Evolutionary conservation across 2,797 vertebrate genomes (phyloP).

Genomic region (Mus caroli): DNA sequence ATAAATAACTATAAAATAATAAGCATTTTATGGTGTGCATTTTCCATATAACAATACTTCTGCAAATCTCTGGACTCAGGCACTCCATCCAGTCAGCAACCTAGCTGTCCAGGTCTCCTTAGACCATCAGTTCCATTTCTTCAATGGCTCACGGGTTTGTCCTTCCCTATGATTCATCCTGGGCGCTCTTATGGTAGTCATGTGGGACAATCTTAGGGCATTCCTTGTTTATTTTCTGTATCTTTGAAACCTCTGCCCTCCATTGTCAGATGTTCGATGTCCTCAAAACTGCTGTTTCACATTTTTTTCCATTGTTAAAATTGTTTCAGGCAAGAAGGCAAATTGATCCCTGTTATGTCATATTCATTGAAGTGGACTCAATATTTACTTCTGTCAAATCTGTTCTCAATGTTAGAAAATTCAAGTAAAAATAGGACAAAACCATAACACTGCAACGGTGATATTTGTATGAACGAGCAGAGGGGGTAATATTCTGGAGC

Average conservation of each 20-base stretch:
- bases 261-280: not conserved
- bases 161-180: not conserved
- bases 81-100: not conserved
- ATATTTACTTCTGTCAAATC: slow-evolving; percentile 62
- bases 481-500: not conserved
- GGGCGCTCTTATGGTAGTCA: not conserved
- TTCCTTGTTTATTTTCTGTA: not conserved
- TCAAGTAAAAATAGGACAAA: slow-evolving; percentile 69
- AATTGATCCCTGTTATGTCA: slow-evolving; percentile 51
- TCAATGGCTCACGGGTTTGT: too few relatives aligned
- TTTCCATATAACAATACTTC: not conserved
- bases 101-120: not conserved
- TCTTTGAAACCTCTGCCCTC: slow-evolving; percentile 34
- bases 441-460: not conserved
- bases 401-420: slow-evolving; percentile 69
- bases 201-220: not conserved
- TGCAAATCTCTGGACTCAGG: not conserved
- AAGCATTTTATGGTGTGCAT: not conserved
- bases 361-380: slow-evolving; percentile 43
- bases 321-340: slow-evolving; percentile 45
- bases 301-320: slow-evolving; percentile 45
- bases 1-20: not conserved
- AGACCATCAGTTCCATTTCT: not conserved
- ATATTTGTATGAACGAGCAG: not conserved
- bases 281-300: not conserved